These are phyloP conservation scores for Emydoidea blandingii DNA, from an alignment of 2,797 vertebrate genomes.

Conservation along the genomic window DNA sequence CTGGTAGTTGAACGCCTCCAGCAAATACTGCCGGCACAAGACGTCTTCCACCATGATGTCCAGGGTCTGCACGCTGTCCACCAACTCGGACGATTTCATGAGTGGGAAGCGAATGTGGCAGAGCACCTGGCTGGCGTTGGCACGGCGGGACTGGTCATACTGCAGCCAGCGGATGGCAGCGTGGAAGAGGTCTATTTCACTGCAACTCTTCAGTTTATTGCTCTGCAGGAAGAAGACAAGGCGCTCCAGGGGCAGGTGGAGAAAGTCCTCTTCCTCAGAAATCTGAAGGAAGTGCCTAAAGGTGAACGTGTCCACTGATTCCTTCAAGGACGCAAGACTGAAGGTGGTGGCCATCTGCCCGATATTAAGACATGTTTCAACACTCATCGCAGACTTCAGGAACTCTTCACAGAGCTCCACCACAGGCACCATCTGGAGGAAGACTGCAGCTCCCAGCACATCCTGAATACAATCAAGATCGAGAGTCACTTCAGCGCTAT, in stretches of 20 bases:
- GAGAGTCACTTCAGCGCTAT: conserved; percentile 95
- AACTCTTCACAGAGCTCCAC: conserved; percentile 98
- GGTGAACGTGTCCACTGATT: conserved; percentile 95
- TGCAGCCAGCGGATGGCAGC: conserved; percentile 94
- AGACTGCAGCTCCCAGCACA: conserved; percentile 96
- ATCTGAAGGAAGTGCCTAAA: conserved; percentile 97
- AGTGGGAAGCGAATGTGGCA: conserved; percentile 96
- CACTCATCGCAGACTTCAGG: conserved; percentile 97
- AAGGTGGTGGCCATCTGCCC: conserved; percentile 99
- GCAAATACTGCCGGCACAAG: conserved; percentile 91
- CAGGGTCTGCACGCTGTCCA: conserved; percentile 95
- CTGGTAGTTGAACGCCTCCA: conserved; percentile 98
- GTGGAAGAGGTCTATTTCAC: conserved; percentile 93
- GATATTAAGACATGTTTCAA: conserved; percentile 97
- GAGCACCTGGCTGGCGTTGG: conserved; percentile 88
- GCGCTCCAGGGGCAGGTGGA: conserved; percentile 94
- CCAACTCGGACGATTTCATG: conserved; percentile 95
- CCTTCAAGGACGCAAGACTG: conserved; percentile 93
- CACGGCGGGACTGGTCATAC: conserved; percentile 86
- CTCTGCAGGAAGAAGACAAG: conserved; percentile 97
- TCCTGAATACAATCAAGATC: conserved; percentile 98
- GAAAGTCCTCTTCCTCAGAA: conserved; percentile 94
- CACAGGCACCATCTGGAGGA: conserved; percentile 97
- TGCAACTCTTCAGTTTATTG: conserved; percentile 95
- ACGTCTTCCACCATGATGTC: conserved; percentile 98